Base-by-base conservation (phyloP, 2,888 invertebrate species). In the Heteromurus nitidus region DNA sequence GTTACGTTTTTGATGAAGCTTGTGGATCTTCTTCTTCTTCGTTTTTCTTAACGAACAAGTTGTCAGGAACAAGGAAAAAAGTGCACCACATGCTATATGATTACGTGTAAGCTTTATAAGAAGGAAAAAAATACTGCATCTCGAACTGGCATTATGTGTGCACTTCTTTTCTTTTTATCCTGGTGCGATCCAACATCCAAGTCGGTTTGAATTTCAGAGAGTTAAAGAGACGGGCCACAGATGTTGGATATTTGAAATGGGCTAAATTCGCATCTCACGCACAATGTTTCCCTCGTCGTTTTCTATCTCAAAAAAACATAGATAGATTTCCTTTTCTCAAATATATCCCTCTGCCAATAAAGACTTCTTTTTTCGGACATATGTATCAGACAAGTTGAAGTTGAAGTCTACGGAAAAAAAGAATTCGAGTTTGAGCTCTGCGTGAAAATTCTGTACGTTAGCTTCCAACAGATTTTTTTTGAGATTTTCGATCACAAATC, bases 221-320 rank as follows among this genome's bases (percentile, higher is more conserved):
- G 11, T 24, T 68, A 67, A 64, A 30, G 69, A 18, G 75, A 79
- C 79, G 64, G 83, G 75, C 70, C 83, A 70, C 83, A 83, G 81
- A 83, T 83, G 83, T 77, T 83, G 65, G 62, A 2, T n/a, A 75
- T 70, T 70, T 28, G 16, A 77, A 83, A 81, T 77, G 73, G 77
- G 80, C 77, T 73, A 76, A 77, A 82, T 83, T 80, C 69, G 81
- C 83, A 69, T 72, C 47, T 65, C 53, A 42, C 36, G 16, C n/a
- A 50, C 50, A 11, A 16, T 62, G 28, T 62, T 65, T 20, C 9
- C 47, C 13, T 22, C 47, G 20, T 18, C 18, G 5, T 64, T 26
- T 22, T 47, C 26, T n/a, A 26, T 13, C 16, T 67, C 20, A 36
- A 55, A 24, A 55, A 31, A 55, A 55, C 30, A 2, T 24, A 50